Evolutionary conservation across 2,888 invertebrate genomes (phyloP).

Genomic region (Catonia carolina): DNA sequence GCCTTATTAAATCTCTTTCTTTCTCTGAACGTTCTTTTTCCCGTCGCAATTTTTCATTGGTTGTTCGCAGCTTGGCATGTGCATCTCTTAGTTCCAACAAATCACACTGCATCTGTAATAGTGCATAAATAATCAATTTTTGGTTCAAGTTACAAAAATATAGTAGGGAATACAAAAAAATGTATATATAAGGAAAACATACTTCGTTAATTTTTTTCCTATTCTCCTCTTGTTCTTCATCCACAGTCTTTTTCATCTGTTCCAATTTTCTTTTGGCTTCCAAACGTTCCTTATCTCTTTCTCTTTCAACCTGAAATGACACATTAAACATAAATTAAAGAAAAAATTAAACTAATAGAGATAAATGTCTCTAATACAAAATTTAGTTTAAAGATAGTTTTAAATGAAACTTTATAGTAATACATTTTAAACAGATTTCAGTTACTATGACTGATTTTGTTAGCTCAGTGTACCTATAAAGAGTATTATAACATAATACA

Average conservation of each 20-base stretch:
- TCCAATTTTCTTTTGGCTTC: slow-evolving; percentile 81
- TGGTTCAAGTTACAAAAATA: not conserved
- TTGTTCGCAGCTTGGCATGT: slow-evolving; percentile 82
- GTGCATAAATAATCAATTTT: too few relatives aligned
- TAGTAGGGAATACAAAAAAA: not conserved
- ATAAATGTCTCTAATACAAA: not conserved
- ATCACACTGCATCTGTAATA: slow-evolving; percentile 69
- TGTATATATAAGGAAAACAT: slow-evolving; percentile 21
- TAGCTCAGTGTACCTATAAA: too few relatives aligned
- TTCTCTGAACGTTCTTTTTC: slow-evolving; percentile 81
- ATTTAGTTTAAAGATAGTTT: not conserved
- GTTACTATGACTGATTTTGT: too few relatives aligned
- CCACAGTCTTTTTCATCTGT: slow-evolving; percentile 73
- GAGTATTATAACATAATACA: too few relatives aligned
- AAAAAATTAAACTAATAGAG: too few relatives aligned
- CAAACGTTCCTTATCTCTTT: slow-evolving; percentile 79
- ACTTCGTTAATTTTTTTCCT: slow-evolving; percentile 67
- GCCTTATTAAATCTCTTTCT: slow-evolving; percentile 59
- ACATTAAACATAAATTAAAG: too few relatives aligned
- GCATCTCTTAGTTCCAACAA: slow-evolving; percentile 81
- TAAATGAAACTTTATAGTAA: too few relatives aligned
- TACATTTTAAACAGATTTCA: too few relatives aligned
- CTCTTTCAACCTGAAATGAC: slow-evolving; percentile 64
- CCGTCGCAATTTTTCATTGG: slow-evolving; percentile 80
- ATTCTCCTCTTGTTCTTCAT: slow-evolving; percentile 84